These are phyloP conservation scores for Drosophila neocordata DNA, from an alignment of 1,140 invertebrate species.

Conservation along the genomic window DNA sequence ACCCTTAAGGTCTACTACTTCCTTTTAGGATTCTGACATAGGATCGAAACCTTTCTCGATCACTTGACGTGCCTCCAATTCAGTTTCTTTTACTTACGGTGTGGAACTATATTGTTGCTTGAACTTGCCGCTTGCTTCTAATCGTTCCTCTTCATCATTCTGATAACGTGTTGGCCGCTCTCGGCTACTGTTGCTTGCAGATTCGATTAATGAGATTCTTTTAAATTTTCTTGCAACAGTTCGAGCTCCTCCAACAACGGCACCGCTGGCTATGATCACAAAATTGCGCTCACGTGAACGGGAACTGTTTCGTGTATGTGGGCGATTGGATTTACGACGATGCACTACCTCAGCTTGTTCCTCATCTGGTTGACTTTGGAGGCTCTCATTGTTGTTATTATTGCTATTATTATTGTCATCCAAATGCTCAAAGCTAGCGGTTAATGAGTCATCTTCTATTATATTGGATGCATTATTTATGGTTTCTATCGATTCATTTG, in stretches of 20 bases:
- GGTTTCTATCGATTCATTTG: not conserved
- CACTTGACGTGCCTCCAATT: too few species aligned
- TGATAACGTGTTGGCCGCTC: not conserved
- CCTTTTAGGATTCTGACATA: too few species aligned
- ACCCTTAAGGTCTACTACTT: too few species aligned
- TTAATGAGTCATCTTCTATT: not conserved
- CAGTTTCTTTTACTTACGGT: too few species aligned
- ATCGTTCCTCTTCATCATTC: conserved; percentile 18
- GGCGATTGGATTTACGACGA: conserved; percentile 26
- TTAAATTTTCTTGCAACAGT: conserved; percentile 42
- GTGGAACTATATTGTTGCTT: conserved; percentile 45
- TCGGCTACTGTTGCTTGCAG: conserved; percentile 22
- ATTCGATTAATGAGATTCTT: conserved; percentile 49
- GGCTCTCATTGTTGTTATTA: not conserved
- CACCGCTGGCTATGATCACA: conserved; percentile 37
- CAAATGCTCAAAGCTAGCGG: not conserved
- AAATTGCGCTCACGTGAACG: conserved; percentile 42
- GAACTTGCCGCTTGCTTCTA: conserved; percentile 30
- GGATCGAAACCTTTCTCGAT: too few species aligned
- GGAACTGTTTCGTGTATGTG: conserved; percentile 5
- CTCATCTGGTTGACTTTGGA: not conserved
- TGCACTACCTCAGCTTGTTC: conserved; percentile 5
- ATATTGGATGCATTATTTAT: not conserved
- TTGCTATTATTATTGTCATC: conserved; percentile 18
- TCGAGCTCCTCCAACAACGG: conserved; percentile 43